Percentiles rank a stretch among this genome's conserved stretches.
Conservation (phyloP, 2,888 invertebrate genomes). For the Drosophila atripex region DNA sequence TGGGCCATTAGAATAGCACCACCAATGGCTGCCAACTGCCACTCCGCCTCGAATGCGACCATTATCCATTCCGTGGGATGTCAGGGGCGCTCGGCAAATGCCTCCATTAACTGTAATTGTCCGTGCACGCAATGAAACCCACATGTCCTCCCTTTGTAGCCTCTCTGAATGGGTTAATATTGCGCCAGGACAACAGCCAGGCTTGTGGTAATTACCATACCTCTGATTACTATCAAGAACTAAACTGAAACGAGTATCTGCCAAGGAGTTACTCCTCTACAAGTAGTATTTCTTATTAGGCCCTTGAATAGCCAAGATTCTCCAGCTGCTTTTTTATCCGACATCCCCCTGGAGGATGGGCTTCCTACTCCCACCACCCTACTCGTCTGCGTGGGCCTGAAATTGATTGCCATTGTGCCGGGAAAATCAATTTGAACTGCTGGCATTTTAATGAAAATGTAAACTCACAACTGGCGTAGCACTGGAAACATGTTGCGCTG, state of each 20-base stretch:
- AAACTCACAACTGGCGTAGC: constrained; percentile 39
- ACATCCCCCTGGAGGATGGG: background rate
- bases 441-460: constrained; percentile 58
- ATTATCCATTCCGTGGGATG: constrained; percentile 1
- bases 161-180: background rate
- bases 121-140: constrained; percentile 14
- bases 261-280: background rate
- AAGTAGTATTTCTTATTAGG: background rate
- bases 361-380: background rate
- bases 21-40: constrained; percentile 7
- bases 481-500: constrained; percentile 45
- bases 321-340: background rate
- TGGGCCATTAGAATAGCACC: background rate
- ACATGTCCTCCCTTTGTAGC: constrained; percentile 1
- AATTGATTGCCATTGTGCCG: constrained; percentile 30
- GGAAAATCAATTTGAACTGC: constrained; percentile 39
- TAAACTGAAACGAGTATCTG: too few relatives aligned
- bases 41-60: constrained; percentile 1
- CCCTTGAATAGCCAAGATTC: too few relatives aligned
- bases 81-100: constrained; percentile 6
- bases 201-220: background rate
- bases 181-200: background rate
- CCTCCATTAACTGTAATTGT: constrained; percentile 19
- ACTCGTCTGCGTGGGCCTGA: constrained; percentile 12
- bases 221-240: background rate